Conservation (phyloP, 1,140 invertebrate genomes). For the Cotesia typhae region DNA sequence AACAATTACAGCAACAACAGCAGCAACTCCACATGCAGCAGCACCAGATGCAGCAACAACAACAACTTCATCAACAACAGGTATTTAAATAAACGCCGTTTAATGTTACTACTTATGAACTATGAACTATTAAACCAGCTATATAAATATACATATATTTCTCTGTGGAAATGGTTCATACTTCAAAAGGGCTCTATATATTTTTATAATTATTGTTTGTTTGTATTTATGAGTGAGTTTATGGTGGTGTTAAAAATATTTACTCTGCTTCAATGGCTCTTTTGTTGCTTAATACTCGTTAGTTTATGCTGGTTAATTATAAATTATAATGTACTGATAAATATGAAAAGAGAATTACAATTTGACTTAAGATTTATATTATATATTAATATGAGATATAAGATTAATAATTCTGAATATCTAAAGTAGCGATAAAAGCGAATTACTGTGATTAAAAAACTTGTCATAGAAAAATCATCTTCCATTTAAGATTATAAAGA, state of each 20-base stretch:
- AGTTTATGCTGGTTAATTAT: too few species aligned
- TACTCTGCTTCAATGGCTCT: too few species aligned
- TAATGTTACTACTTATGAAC: conserved; percentile 8
- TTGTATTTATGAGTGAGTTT: conserved; percentile 8
- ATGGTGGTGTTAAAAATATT: not conserved
- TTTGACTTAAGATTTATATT: too few species aligned
- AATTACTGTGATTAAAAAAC: conserved; percentile 28
- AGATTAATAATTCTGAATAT: conserved; percentile 4
- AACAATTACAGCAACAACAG: conserved; percentile 54
- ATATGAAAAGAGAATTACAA: too few species aligned
- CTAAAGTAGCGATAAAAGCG: conserved; percentile 29
- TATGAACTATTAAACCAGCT: too few species aligned
- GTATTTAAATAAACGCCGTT: conserved; percentile 43
- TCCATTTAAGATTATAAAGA: conserved; percentile 7
- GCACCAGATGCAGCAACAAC: conserved; percentile 56
- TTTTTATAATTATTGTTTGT: not conserved
- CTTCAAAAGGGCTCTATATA: not conserved
- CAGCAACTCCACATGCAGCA: conserved; percentile 63
- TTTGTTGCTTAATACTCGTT: too few species aligned
- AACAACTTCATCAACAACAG: conserved; percentile 56
- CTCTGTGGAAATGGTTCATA: too few species aligned
- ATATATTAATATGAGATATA: not conserved
- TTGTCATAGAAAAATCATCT: conserved; percentile 15
- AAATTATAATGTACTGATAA: too few species aligned
- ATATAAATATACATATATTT: too few species aligned